Evolutionary conservation across 2,888 invertebrate genomes (phyloP).

Genomic region (Coremacera marginata): DNA sequence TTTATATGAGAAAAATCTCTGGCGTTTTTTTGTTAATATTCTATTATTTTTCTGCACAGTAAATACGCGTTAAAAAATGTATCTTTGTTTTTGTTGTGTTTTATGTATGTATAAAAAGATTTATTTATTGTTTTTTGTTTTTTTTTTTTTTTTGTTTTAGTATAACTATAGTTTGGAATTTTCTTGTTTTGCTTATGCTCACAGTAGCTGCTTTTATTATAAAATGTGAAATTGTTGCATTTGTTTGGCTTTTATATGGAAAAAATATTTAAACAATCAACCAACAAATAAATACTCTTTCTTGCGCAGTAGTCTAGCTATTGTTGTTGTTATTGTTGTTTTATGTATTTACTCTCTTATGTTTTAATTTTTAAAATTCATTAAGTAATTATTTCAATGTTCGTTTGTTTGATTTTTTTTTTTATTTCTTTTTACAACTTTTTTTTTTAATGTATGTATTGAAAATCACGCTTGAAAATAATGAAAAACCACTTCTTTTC

Average conservation of each 20-base stretch:
- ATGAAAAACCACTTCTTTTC: constrained; percentile 55
- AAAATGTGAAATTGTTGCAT: constrained; percentile 19
- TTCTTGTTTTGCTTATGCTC: background rate
- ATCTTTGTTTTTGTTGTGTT: background rate
- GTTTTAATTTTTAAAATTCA: constrained; percentile 9
- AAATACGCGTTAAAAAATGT: background rate
- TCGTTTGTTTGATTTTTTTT: background rate
- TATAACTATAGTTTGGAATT: background rate
- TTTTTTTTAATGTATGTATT: constrained; percentile 27
- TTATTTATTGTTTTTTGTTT: background rate
- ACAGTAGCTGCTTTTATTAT: constrained; percentile 11
- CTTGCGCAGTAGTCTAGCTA: background rate
- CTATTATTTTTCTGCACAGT: background rate
- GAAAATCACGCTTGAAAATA: constrained; percentile 7
- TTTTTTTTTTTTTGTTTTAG: constrained; percentile 1
- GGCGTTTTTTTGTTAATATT: background rate
- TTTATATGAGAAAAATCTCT: background rate
- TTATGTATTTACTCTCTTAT: constrained; percentile 1
- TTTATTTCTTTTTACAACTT: constrained; percentile 26
- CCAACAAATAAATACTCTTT: constrained; percentile 17
- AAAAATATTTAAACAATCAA: constrained; percentile 15
- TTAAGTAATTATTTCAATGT: constrained; percentile 7
- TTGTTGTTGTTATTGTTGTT: constrained; percentile 15
- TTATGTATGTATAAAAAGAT: background rate
- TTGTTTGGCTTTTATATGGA: constrained; percentile 22